Evolutionary conservation across 2,113 vertebrate genomes (phyloP), one percentile per base, ranked within the genome.

Genomic region (Gobiocypris rarus): DNA sequence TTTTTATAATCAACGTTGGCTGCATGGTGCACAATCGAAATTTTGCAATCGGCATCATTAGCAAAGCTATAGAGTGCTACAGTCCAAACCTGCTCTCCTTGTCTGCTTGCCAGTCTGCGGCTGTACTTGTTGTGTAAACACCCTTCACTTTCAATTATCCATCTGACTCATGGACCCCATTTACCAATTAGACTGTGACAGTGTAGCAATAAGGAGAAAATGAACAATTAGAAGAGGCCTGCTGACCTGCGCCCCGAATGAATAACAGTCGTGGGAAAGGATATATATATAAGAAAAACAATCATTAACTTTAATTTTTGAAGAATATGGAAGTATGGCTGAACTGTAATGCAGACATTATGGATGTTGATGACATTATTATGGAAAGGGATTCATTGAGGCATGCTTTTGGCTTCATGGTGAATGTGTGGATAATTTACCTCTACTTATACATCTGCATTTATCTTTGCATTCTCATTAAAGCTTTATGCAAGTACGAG

Each of bases 61-160:
- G 54, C 31, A 58, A 14, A 43, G 14, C 14, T 9, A 6, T 61
- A 59, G 19, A 43, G 43, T 48, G 56, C 41, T 26, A 73, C 14
- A 8, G 56, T 61, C 41, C 43, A 61, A 69, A 1, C 56, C 31
- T 31, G 5, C 78, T 67, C 78, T 67, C 15, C 43, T 28, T 41
- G 14, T 69, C 63, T 69, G 15, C 65, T 81, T 70, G 19, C 31
- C 79, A 85, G 75, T 59, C 26, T 1, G 2, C 34, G 9, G 43
- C 28, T 59, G 26, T 41, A 79, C 65, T 48, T 63, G 24, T 71
- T 24, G 76, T 83, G 86, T 84, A 84, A 85, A 85, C 50, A 45
- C 58, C 54, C 63, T 63, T 88, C 67, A 82, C 63, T 82, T 82
- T 82, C 43, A 71, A 56, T 86, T 31, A 83, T 28, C 15, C 56